These are phyloP conservation scores for Pimpla rufipes DNA, from an alignment of 2,888 invertebrate species.

Conservation along the genomic window DNA sequence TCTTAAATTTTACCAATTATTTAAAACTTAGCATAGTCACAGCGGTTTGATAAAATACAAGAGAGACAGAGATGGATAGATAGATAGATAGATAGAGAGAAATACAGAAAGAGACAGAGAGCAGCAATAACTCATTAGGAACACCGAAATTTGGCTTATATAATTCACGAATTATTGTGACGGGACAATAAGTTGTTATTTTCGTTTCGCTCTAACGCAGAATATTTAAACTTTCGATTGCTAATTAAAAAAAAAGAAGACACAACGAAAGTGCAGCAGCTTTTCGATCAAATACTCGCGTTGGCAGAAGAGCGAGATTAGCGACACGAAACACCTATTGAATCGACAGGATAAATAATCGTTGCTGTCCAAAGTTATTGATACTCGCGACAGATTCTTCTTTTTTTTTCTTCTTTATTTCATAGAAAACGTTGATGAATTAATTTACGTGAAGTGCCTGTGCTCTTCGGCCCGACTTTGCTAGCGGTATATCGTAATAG, in stretches of 20 bases:
- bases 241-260: slow-evolving; percentile 37
- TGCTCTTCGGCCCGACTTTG: slow-evolving; percentile 57
- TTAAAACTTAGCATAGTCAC: slow-evolving; percentile 80
- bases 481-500: slow-evolving; percentile 34
- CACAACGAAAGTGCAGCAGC: slow-evolving; percentile 50
- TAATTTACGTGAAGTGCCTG: slow-evolving; percentile 46
- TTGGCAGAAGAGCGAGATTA: slow-evolving; percentile 34
- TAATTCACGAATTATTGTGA: slow-evolving; percentile 61
- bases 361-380: slow-evolving; percentile 36
- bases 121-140: slow-evolving; percentile 74
- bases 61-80: slow-evolving; percentile 54
- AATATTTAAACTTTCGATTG: slow-evolving; percentile 45
- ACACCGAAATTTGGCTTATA: slow-evolving; percentile 73
- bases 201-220: slow-evolving; percentile 57
- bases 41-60: slow-evolving; percentile 75
- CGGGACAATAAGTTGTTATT: slow-evolving; percentile 54
- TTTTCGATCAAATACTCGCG: slow-evolving; percentile 35
- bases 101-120: slow-evolving; percentile 58
- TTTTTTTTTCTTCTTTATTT: slow-evolving; percentile 35
- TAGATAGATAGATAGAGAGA: slow-evolving; percentile 46
- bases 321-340: slow-evolving; percentile 21
- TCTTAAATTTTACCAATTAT: slow-evolving; percentile 73
- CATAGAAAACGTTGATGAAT: slow-evolving; percentile 48
- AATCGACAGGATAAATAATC: slow-evolving; percentile 51
- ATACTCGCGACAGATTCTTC: slow-evolving; percentile 27